Evolutionary conservation across 2,888 invertebrate species (phyloP), one percentile per base, ranked within the genome.

Genomic region (Therioaphis trifolii): DNA sequence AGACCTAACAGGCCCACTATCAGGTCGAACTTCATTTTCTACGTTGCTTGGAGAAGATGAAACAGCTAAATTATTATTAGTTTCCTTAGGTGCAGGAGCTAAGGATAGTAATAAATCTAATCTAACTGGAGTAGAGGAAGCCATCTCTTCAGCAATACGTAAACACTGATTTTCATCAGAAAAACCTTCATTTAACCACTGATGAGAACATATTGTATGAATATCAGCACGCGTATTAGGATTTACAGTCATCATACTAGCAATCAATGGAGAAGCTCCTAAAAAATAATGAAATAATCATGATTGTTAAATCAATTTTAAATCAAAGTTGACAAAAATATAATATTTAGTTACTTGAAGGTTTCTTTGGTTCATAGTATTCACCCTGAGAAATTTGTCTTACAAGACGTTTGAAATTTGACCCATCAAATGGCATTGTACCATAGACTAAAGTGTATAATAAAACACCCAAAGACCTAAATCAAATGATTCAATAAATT

Each of bases 371-470:
- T 89, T 99, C 98, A 88, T 96, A 98, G 89, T 98, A 99, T 89
- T 98, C 97, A 7, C 98, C 98, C 88, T 95, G 94, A 87, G 98
- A 97, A 79, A 87, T 87, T 80, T 87, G 87, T 71, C 86, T 86
- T 2, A 87, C 97, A 88, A 99, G 93, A 87, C 96, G 93, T 89
- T 97, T 97, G 90, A 99, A 99, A 90, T 99, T 98, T 86, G 97
- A 96, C 85, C 99, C 99, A 90, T 99, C 99, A 89, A 99, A 99
- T 79, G 96, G 99, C 99, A 99, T 99, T 86, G 98, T 97, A 87
- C 99, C 99, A 89, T 99, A 99, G 86, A 99, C 98, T 88, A 99
- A 91, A 71, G 99, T 99, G 89, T 99, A 99, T 14, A 99, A 91
- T 72, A 99, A 91, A 74, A 99, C 99, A 82, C 99, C 99, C 85